Conservation (phyloP, 1,140 invertebrate genomes). For the Zaprionus vittiger region DNA sequence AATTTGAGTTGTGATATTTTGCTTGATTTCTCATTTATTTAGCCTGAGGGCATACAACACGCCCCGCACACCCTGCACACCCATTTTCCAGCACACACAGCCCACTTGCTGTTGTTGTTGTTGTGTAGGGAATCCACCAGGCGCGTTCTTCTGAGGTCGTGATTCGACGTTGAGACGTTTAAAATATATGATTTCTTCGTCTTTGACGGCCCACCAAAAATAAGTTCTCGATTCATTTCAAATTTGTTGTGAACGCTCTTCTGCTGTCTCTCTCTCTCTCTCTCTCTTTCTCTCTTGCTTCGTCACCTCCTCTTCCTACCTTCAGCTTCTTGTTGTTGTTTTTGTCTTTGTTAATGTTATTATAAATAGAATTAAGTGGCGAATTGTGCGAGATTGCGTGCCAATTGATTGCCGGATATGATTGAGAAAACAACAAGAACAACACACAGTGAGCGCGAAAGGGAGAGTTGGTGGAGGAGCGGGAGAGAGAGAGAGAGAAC, state of each 20-base stretch:
- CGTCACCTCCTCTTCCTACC: background rate
- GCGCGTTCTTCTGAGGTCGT: constrained; percentile 11
- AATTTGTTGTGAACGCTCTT: constrained; percentile 57
- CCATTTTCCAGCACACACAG: constrained; percentile 7
- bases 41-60: constrained; percentile 37
- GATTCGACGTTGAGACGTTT: constrained; percentile 47
- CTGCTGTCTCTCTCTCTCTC: constrained; percentile 9
- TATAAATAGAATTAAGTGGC: constrained; percentile 81
- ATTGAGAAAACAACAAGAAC: constrained; percentile 55
- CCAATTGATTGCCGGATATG: constrained; percentile 80
- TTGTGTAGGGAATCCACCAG: constrained; percentile 63
- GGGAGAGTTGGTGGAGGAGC: background rate
- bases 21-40: constrained; percentile 27
- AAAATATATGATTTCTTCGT: constrained; percentile 59
- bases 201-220: constrained; percentile 63
- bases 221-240: constrained; percentile 74
- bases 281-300: background rate
- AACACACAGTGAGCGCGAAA: constrained; percentile 1
- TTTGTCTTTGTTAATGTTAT: constrained; percentile 58
- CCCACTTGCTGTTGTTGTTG: constrained; percentile 11
- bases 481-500: background rate
- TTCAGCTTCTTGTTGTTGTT: constrained; percentile 30
- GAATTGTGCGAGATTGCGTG: constrained; percentile 77
- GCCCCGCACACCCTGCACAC: constrained; percentile 3
- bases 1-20: constrained; percentile 37